Evolutionary conservation across 2,797 vertebrate species (phyloP), one percentile per base, ranked within the genome.

Genomic region (Arrhamphus sclerolepis): DNA sequence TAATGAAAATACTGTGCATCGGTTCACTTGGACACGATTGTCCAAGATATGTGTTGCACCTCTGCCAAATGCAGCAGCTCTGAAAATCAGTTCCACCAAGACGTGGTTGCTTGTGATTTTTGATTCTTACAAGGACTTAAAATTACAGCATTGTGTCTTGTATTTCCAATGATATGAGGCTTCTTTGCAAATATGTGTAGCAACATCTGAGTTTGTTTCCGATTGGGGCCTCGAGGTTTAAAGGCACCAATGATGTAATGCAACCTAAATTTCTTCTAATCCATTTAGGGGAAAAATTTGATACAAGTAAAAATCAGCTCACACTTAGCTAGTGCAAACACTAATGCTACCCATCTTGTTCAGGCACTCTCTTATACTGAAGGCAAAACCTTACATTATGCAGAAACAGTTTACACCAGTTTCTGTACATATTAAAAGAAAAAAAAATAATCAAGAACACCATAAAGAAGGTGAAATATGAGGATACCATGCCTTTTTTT

Each of bases 1-100:
- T 74, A 71, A 66, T 63, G 2, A 67, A 78, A 65, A 71, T 66
- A 70, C 70, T 80, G 61, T 76, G 47, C 57, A 73, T 72, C 38
- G 61, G 51, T 57, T 52, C 60, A 69, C 52, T 44, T 38, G 55
- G 63, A 38, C 58, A 67, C 49, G 47, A n/a, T 49, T 55, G 29
- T 18, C 41, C 41, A 72, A 51, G 20, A 56, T 40, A 48, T 75
- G 39, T 10, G 17, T 41, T 51, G 20, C 40, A 62, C 61, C 19
- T 48, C 56, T 65, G 62, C 41, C 61, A 57, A 46, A 26, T 17
- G 47, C 31, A 49, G 48, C 62, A 56, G 54, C 66, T 50, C 41
- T 29, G 6, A 72, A 66, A 52, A 24, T 65, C 31, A 51, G 44
- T 44, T 54, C 18, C 28, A 52, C 13, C 10, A 26, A 26, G 24